phyloP scores from a whole-genome alignment of 1,140 invertebrate genomes.

The Saccostrea echinata region DNA sequence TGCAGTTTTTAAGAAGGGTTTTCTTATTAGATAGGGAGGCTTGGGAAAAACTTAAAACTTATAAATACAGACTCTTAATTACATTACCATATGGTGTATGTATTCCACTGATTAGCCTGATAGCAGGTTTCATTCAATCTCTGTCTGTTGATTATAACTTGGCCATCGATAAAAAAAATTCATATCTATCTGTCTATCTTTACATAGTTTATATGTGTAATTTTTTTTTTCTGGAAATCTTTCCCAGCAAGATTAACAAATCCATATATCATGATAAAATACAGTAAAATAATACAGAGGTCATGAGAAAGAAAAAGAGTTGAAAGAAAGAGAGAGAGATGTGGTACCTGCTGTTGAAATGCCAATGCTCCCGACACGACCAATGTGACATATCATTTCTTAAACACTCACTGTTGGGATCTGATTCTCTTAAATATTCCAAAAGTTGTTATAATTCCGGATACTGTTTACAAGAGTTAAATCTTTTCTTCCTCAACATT shows the following conservation, averaged over 20 bases:
- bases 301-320: background rate
- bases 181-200: constrained; percentile 34
- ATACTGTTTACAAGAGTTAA: constrained; percentile 28
- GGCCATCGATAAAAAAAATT: constrained; percentile 31
- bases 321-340: background rate
- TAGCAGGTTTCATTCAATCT: constrained; percentile 34
- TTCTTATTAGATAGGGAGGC: constrained; percentile 29
- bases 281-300: background rate
- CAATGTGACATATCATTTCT: constrained; percentile 27
- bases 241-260: constrained; percentile 14
- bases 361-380: constrained; percentile 4
- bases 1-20: background rate
- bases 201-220: constrained; percentile 30
- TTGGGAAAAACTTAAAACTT: constrained; percentile 41
- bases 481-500: constrained; percentile 39
- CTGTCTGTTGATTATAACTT: constrained; percentile 39
- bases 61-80: constrained; percentile 46
- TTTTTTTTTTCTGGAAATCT: constrained; percentile 35
- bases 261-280: constrained; percentile 19
- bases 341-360: background rate
- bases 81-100: constrained; percentile 41
- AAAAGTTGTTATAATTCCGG: constrained; percentile 12
- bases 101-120: constrained; percentile 34
- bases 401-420: background rate
- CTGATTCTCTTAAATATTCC: constrained; percentile 41